A percentile compares a stretch with the other conserved stretches of the same genome.
phyloP scores from a whole-genome alignment of 2,797 vertebrate genomes.

The Danio kyathit region DNA sequence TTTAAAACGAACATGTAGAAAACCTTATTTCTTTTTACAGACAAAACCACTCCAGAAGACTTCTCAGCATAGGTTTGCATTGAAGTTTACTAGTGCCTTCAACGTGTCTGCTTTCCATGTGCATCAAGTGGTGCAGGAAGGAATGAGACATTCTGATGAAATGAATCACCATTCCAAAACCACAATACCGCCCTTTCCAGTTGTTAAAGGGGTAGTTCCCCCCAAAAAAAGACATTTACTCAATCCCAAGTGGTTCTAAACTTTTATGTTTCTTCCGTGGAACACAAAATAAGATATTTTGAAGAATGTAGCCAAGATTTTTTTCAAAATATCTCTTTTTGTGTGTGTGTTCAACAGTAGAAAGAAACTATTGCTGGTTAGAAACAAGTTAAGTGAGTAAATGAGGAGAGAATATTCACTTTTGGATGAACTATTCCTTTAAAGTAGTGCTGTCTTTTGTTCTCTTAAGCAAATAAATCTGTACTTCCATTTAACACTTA shows the following conservation, averaged over 20 bases:
- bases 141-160: constrained; percentile 25
- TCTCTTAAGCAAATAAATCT: not conserved
- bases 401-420: too few species aligned
- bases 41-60: not conserved
- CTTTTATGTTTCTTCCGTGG: too few species aligned
- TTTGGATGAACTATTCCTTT: not conserved
- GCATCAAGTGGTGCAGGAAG: constrained; percentile 24
- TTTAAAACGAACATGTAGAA: not conserved
- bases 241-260: too few species aligned
- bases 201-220: too few species aligned
- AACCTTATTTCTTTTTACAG: not conserved
- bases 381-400: too few species aligned
- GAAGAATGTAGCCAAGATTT: too few species aligned
- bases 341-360: too few species aligned
- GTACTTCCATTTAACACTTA: not conserved
- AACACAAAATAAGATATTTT: too few species aligned
- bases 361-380: too few species aligned
- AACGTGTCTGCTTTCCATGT: not conserved
- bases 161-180: constrained; percentile 22
- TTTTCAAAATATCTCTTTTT: too few species aligned
- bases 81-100: not conserved
- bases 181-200: constrained; percentile 27
- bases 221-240: too few species aligned
- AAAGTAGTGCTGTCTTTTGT: constrained; percentile 1
- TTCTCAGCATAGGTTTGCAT: not conserved